Percentiles rank a stretch among this genome's conserved stretches.
These are phyloP conservation scores for Tinea pellionella DNA, from an alignment of 2,888 invertebrate genomes.

Conservation along the genomic window DNA sequence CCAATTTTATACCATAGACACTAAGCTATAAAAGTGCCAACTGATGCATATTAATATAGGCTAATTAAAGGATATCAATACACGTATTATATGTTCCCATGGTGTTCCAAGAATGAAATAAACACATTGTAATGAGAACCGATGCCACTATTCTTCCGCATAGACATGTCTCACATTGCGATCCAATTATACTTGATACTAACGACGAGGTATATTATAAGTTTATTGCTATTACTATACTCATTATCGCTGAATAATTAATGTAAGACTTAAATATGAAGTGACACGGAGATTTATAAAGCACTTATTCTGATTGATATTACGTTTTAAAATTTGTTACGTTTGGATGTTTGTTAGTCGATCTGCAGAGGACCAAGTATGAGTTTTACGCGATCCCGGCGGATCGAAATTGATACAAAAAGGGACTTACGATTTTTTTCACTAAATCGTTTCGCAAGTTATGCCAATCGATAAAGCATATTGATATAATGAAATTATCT, in stretches of 20 bases:
- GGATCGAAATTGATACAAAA: too few relatives aligned
- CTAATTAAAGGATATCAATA: neutral
- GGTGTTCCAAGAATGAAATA: conserved; percentile 58
- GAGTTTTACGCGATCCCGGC: too few relatives aligned
- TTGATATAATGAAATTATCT: too few relatives aligned
- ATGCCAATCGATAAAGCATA: too few relatives aligned
- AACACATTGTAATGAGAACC: conserved; percentile 61
- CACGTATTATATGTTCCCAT: conserved; percentile 25
- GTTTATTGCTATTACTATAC: conserved; percentile 37
- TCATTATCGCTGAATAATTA: conserved; percentile 47
- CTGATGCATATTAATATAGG: neutral
- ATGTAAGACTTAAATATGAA: conserved; percentile 46
- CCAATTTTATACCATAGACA: too few relatives aligned
- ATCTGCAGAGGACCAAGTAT: too few relatives aligned
- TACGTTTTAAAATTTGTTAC: neutral
- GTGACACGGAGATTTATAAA: conserved; percentile 12
- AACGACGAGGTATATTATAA: conserved; percentile 35
- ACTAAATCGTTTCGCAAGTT: too few relatives aligned
- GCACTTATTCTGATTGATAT: too few relatives aligned
- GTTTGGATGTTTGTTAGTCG: too few relatives aligned
- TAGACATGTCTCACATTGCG: conserved; percentile 56
- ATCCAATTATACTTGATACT: conserved; percentile 63
- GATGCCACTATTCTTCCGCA: conserved; percentile 58
- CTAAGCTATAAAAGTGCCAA: neutral
- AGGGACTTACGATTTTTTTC: too few relatives aligned